Percentiles rank a stretch among this genome's conserved stretches.
Conservation (phyloP, 2,797 vertebrate species). For the Bovichtus diacanthus region DNA sequence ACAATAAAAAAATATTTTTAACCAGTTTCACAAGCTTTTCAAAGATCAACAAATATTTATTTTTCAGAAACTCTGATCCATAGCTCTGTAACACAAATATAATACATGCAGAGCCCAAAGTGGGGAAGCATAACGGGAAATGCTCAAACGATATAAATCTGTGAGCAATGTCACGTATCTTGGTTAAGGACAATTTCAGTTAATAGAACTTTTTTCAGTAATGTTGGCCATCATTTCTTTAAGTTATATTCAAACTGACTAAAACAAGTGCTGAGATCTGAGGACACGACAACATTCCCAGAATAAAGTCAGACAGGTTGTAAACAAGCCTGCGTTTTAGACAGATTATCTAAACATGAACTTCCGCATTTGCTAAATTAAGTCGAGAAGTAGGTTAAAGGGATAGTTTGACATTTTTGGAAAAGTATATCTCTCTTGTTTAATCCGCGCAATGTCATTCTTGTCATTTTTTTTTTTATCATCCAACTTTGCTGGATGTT, state of each 20-base stretch:
- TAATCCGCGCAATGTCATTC: too few relatives aligned
- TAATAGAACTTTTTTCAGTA: not conserved
- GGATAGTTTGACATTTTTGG: too few relatives aligned
- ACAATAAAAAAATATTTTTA: not conserved
- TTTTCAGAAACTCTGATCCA: not conserved
- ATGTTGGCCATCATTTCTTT: not conserved
- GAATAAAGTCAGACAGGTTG: not conserved
- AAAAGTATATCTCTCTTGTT: too few relatives aligned
- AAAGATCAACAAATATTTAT: not conserved
- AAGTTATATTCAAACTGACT: not conserved
- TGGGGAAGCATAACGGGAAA: not conserved
- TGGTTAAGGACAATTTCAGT: not conserved
- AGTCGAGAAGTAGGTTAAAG: not conserved
- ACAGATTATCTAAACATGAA: too few relatives aligned
- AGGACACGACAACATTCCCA: not conserved
- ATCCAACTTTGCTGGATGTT: not conserved
- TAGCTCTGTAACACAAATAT: not conserved
- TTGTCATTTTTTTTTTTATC: not conserved
- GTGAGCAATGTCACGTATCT: not conserved
- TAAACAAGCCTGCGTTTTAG: not conserved
- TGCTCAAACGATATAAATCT: not conserved
- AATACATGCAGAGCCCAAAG: not conserved
- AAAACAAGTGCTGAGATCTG: not conserved
- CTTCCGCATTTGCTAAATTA: too few relatives aligned
- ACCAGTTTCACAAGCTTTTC: not conserved